Conservation (phyloP, 2,113 vertebrate genomes). For the Neogobius melanostomus region DNA sequence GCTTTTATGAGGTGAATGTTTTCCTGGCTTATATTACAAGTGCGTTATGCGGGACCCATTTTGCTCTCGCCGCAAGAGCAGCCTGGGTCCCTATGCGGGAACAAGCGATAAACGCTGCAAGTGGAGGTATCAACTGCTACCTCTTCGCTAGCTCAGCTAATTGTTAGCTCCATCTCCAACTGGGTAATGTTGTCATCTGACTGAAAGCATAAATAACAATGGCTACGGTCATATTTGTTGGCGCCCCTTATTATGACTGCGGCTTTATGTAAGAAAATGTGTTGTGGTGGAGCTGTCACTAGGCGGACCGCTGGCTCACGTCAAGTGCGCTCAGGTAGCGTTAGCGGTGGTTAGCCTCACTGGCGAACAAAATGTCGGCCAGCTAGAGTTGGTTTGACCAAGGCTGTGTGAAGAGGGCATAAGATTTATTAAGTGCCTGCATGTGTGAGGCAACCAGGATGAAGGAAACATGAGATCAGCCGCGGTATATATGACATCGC, state of each 20-base stretch:
- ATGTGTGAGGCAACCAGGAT: neutral
- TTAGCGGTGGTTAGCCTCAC: constrained; percentile 67
- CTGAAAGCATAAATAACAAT: neutral
- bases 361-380: constrained; percentile 91
- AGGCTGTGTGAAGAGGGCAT: constrained; percentile 35
- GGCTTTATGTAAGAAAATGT: constrained; percentile 13
- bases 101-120: constrained; percentile 59
- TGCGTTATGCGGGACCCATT: constrained; percentile 17
- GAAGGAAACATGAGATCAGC: constrained; percentile 9
- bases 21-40: constrained; percentile 38
- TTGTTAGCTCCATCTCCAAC: constrained; percentile 34
- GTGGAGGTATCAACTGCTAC: constrained; percentile 53
- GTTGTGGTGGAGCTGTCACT: constrained; percentile 56
- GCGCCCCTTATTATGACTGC: neutral
- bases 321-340: constrained; percentile 57
- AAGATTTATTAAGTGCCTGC: constrained; percentile 24
- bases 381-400: constrained; percentile 64
- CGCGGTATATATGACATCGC: constrained; percentile 15
- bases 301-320: constrained; percentile 14
- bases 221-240: neutral
- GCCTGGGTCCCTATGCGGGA: constrained; percentile 48
- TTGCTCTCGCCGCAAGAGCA: constrained; percentile 33
- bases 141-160: constrained; percentile 56
- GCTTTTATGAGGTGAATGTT: constrained; percentile 66
- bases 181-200: constrained; percentile 27